Conservation (phyloP, 1,140 invertebrate genomes). For the Pogonus chalceus region DNA sequence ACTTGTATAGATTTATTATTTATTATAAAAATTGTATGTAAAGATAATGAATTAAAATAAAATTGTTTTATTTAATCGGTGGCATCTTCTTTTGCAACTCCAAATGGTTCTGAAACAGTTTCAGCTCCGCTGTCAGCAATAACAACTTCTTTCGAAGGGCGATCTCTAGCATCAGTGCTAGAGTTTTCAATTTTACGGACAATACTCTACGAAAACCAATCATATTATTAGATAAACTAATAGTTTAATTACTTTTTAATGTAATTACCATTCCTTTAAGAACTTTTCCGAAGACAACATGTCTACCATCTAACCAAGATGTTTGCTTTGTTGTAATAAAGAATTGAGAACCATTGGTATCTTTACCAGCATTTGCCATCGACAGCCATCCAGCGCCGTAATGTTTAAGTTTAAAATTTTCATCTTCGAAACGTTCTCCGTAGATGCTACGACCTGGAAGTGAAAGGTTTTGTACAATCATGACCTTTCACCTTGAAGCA, state of each 20-base stretch:
- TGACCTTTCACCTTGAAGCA: too few relatives aligned
- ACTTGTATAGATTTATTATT: too few relatives aligned
- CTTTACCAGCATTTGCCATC: slow-evolving; percentile 93
- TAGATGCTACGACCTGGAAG: slow-evolving; percentile 79
- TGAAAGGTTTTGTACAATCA: too few relatives aligned
- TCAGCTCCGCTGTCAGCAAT: slow-evolving; percentile 66
- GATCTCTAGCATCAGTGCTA: slow-evolving; percentile 64
- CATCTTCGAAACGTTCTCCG: slow-evolving; percentile 86
- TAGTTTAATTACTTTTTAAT: slow-evolving; percentile 18
- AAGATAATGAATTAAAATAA: background rate
- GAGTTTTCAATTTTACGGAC: slow-evolving; percentile 75
- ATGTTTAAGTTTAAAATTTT: slow-evolving; percentile 97
- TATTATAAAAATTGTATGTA: too few relatives aligned
- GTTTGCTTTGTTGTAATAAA: slow-evolving; percentile 91
- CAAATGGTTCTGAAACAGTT: slow-evolving; percentile 61
- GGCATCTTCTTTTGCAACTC: slow-evolving; percentile 73
- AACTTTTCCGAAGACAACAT: slow-evolving; percentile 96
- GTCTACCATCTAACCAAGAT: slow-evolving; percentile 89
- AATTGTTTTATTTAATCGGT: slow-evolving; percentile 40
- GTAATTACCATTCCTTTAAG: slow-evolving; percentile 83
- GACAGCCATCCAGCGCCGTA: slow-evolving; percentile 93
- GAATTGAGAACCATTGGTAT: slow-evolving; percentile 98
- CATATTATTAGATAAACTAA: slow-evolving; percentile 16
- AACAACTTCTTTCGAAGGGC: slow-evolving; percentile 66
- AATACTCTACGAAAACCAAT: slow-evolving; percentile 53